Base-by-base conservation (phyloP, 2,797 vertebrate species). In the Chrysocyon brachyurus region DNA sequence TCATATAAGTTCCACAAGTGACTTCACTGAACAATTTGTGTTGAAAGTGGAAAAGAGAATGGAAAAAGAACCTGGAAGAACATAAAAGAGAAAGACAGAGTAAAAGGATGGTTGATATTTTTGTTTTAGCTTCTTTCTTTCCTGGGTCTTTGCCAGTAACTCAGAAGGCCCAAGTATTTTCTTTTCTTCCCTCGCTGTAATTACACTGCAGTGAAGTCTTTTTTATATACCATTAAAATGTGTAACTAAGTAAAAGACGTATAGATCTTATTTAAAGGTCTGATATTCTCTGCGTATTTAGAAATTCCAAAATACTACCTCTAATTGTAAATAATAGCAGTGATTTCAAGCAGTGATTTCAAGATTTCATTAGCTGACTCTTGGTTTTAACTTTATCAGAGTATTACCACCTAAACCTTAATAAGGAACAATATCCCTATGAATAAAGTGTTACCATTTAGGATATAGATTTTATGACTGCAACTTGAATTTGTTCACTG, bases 401-500 rank as follows among this genome's bases (percentile, higher is more conserved):
- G 12, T 79, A 6, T 63, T 83, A 46, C 16, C 86, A n/a, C 31
- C 64, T 57, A 46, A 85, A 57, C 11, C 19, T 94, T 84, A 57
- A 49, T 79, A 31, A 17, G 8, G 49, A 70, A 56, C 21, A 31
- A 54, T 89, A 95, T 46, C 9, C 26, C 70, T 77, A 11, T 52
- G 26, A 91, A 49, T 82, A 40, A 87, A 91, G 57, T 84, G 56
- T 73, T 91, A 31, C 21, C 33, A 17, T 90, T 90, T 97, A 94
- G 89, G 92, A 63, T 72, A 46, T 1, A 88, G 46, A 31, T 57
- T 94, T 73, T 16, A 26, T 61, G 52, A 93, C 96, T 56, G 17
- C 40, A 92, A 10, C 72, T 87, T 96, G 0, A 68, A 93, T 89
- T 97, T n/a, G 46, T 90, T 92, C 70, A 94, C 36, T 82, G 19